Evolutionary conservation across 1,140 invertebrate genomes (phyloP).

Genomic region (Drosophila simulans): DNA sequence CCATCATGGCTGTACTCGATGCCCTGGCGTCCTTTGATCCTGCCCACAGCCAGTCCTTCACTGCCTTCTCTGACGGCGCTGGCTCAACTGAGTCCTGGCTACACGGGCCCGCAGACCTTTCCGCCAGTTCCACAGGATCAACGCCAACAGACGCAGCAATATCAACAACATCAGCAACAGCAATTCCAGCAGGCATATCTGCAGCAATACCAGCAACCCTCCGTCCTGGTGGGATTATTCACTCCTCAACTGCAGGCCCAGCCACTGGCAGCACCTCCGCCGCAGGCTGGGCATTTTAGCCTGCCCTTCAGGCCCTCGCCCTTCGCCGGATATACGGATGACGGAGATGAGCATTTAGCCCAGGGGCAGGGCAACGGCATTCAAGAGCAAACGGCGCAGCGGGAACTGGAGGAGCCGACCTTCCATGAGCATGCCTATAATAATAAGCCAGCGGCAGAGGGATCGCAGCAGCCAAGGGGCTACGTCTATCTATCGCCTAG

Average conservation of each 20-base stretch:
- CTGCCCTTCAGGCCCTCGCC: slow-evolving; percentile 46
- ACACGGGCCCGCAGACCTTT: slow-evolving; percentile 48
- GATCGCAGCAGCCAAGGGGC: background rate
- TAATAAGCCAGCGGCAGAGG: slow-evolving; percentile 12
- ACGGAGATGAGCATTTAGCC: slow-evolving; percentile 3
- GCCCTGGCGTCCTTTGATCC: slow-evolving; percentile 42
- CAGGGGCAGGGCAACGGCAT: background rate
- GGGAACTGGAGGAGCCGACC: slow-evolving; percentile 6
- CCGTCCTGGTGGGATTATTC: slow-evolving; percentile 26
- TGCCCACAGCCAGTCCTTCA: slow-evolving; percentile 14
- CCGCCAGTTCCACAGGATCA: slow-evolving; percentile 9
- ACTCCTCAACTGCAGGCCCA: slow-evolving; percentile 15
- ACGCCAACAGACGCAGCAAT: slow-evolving; percentile 1
- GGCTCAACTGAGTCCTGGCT: slow-evolving; percentile 44
- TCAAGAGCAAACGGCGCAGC: background rate
- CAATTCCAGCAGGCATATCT: background rate
- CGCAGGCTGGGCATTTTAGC: slow-evolving; percentile 23
- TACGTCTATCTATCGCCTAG: slow-evolving; percentile 44
- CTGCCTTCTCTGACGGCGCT: background rate
- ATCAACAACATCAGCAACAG: background rate
- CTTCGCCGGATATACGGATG: slow-evolving; percentile 43
- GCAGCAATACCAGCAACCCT: slow-evolving; percentile 6
- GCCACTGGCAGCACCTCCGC: slow-evolving; percentile 8
- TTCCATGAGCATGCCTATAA: slow-evolving; percentile 17
- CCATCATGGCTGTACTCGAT: slow-evolving; percentile 32